Evolutionary conservation across 2,888 invertebrate species (phyloP), one percentile per base, ranked within the genome.

Genomic region (Thymelicus acteon): DNA sequence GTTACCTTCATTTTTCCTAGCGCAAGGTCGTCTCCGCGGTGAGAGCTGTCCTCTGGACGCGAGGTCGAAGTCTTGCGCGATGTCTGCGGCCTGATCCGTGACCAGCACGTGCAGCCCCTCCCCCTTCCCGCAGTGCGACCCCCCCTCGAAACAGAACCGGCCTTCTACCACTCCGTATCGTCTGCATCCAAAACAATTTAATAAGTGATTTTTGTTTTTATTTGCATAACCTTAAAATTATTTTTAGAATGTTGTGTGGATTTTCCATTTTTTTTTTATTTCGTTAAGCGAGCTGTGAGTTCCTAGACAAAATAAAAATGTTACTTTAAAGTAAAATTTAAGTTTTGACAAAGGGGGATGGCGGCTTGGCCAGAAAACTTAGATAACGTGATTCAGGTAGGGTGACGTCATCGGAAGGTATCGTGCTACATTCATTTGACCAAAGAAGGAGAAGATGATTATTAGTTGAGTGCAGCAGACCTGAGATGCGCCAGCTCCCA

Each of bases 81-180:
- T 95, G 75, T 97, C 96, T 66, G 96, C 95, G 19, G 96, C 96
- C 83, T 96, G 97, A 83, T 97, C 97, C 24, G 96, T 96, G 71
- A 97, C 94, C 67, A 97, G 91, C 71, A 97, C 96, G 85, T 97
- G 96, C 39, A 97, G 91, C 0, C 97, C 97, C 84, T 97, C 97
- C 10, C 97, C 97, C 80, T 96, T 96, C 19, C 97, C 97, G 88
- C 98, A 98, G 73, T 96, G 94, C 0, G 98, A 97, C 4, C 97
- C 98, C 4, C 98, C 98, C 87, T 98, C 98, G 89, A 98, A 97
- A 85, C 98, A 97, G 85, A 98, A 98, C 72, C 97, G 94, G 15
- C 97, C 97, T 75, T 98, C 98, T 62, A 98, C 96, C 47, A 97
- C 96, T 6, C 98, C 98, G 87, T 97, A 98, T 63, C 97, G 95